These are phyloP conservation scores for Grantiella picta DNA, from an alignment of 2,113 vertebrate species.

Conservation along the genomic window DNA sequence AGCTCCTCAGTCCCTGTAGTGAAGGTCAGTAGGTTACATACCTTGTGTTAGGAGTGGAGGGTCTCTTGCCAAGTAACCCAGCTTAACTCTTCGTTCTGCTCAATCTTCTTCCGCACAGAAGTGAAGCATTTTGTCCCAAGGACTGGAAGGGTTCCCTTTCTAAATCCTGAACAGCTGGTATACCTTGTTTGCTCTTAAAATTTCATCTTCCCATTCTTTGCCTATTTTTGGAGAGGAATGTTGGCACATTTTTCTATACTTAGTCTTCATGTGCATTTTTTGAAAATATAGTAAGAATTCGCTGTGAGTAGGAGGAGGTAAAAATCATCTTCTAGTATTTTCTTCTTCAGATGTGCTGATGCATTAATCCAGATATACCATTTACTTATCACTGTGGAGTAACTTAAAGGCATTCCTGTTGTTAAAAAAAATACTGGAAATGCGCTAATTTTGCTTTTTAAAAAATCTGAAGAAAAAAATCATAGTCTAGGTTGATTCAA, in stretches of 20 bases:
- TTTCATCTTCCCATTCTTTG: constrained; percentile 64
- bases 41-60: not conserved
- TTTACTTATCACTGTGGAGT: not conserved
- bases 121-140: not conserved
- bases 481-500: not conserved
- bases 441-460: not conserved
- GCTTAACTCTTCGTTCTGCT: constrained; percentile 1
- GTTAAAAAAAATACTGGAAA: not conserved
- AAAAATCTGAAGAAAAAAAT: not conserved
- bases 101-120: not conserved
- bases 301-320: constrained; percentile 1
- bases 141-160: constrained; percentile 26
- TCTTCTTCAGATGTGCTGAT: not conserved
- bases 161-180: constrained; percentile 61
- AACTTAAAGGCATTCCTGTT: not conserved
- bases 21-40: constrained; percentile 59
- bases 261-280: constrained; percentile 56
- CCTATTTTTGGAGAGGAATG: constrained; percentile 64
- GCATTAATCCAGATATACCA: not conserved
- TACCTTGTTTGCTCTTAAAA: constrained; percentile 48
- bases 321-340: not conserved
- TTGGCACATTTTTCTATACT: constrained; percentile 54
- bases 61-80: constrained; percentile 15
- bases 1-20: not conserved
- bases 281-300: constrained; percentile 37